These are phyloP conservation scores for Hololepta plana DNA, from an alignment of 2,888 invertebrate species.

Conservation along the genomic window DNA sequence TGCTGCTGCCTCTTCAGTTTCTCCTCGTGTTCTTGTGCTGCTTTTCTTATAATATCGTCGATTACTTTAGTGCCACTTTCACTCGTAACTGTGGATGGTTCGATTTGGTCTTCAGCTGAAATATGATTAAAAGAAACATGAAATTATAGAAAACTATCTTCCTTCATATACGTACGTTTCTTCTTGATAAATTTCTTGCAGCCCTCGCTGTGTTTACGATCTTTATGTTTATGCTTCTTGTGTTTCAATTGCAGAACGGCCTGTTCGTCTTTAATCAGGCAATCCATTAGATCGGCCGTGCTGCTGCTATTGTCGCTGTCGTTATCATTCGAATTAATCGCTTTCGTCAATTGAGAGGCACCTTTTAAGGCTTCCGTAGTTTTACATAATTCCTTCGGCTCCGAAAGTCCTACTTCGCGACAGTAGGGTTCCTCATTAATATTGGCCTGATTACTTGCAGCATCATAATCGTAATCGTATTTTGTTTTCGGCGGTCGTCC, in stretches of 20 bases:
- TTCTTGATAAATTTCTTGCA: slow-evolving; percentile 20
- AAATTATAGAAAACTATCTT: slow-evolving; percentile 3
- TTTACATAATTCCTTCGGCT: slow-evolving; percentile 8
- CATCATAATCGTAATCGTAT: too few species aligned
- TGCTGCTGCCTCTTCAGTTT: slow-evolving; percentile 10
- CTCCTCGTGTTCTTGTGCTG: slow-evolving; percentile 22
- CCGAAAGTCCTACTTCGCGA: too few species aligned
- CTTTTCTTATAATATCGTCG: slow-evolving; percentile 23
- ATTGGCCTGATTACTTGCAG: too few species aligned
- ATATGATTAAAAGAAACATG: background rate
- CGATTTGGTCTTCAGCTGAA: background rate
- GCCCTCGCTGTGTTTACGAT: slow-evolving; percentile 13
- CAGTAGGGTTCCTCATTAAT: too few species aligned
- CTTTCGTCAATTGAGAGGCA: too few species aligned
- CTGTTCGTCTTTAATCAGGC: too few species aligned
- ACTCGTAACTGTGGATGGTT: slow-evolving; percentile 1
- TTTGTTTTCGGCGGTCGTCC: too few species aligned
- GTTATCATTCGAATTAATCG: too few species aligned
- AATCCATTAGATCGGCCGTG: too few species aligned
- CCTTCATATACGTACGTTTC: slow-evolving; percentile 9
- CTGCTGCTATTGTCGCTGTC: too few species aligned
- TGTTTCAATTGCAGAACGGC: too few species aligned
- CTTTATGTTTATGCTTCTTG: slow-evolving; percentile 18
- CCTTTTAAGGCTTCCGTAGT: slow-evolving; percentile 5
- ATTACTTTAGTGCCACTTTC: slow-evolving; percentile 14